These are phyloP conservation scores for Halyomorpha halys DNA, from an alignment of 1,140 invertebrate species.

Conservation along the genomic window DNA sequence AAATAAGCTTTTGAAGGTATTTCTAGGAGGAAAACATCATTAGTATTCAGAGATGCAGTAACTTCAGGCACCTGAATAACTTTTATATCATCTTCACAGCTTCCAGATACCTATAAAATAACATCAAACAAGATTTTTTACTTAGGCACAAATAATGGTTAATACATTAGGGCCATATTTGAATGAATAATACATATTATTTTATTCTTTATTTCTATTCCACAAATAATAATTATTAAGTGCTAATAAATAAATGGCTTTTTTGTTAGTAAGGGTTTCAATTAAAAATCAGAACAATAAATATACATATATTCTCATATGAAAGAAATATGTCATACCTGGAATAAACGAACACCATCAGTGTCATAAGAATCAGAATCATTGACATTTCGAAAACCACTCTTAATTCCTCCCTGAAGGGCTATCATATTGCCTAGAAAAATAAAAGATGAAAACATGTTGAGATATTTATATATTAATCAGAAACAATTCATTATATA, in stretches of 20 bases:
- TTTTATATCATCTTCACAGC: conserved; percentile 47
- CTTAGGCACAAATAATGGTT: background rate
- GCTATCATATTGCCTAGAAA: conserved; percentile 46
- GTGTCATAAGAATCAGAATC: conserved; percentile 50
- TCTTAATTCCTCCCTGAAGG: conserved; percentile 49
- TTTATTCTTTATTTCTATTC: too few species aligned
- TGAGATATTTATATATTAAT: too few species aligned
- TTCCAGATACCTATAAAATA: conserved; percentile 43
- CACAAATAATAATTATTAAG: too few species aligned
- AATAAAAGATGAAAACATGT: conserved; percentile 17
- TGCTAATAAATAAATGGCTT: too few species aligned
- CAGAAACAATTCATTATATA: too few species aligned
- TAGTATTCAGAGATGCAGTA: conserved; percentile 51
- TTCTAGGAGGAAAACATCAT: conserved; percentile 59
- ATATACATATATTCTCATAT: too few species aligned
- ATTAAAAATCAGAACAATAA: background rate
- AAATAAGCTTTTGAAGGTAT: conserved; percentile 46
- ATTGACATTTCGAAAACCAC: conserved; percentile 46
- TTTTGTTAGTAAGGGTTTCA: background rate
- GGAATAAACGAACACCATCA: conserved; percentile 51
- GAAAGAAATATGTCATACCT: conserved; percentile 37
- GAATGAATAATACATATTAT: too few species aligned
- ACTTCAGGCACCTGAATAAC: conserved; percentile 51
- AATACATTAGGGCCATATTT: background rate
- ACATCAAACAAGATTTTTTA: conserved; percentile 31